Percentiles rank a stretch among this genome's conserved stretches.
Conservation (phyloP, 1,140 invertebrate genomes). For the Steinernema khuongi region DNA sequence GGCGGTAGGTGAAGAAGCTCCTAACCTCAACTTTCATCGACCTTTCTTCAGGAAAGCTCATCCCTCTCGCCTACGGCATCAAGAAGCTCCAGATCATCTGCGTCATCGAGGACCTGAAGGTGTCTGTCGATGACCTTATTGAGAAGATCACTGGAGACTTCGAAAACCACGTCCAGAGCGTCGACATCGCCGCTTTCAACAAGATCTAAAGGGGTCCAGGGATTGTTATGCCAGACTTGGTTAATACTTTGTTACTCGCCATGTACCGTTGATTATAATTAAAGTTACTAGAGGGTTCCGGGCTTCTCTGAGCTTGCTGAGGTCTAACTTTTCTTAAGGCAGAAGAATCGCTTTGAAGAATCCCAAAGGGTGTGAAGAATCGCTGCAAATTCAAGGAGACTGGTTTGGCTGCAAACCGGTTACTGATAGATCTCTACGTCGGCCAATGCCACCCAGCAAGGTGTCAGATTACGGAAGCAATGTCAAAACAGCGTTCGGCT, state of each 20-base stretch:
- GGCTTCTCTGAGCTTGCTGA: neutral
- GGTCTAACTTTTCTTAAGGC: no score
- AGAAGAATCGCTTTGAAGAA: no score
- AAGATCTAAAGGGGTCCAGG: constrained; percentile 31
- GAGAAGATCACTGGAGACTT: constrained; percentile 38
- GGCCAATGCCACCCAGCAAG: no score
- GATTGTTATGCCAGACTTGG: neutral
- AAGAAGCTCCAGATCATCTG: constrained; percentile 74
- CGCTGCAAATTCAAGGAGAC: no score
- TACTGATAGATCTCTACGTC: no score
- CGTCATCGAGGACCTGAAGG: constrained; percentile 40
- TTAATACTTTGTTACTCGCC: constrained; percentile 5
- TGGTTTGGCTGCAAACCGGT: no score
- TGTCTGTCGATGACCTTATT: constrained; percentile 40
- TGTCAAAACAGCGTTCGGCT: no score
- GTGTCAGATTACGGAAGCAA: no score
- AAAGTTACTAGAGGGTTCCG: neutral
- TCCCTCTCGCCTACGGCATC: constrained; percentile 87
- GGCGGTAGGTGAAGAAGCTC: constrained; percentile 34
- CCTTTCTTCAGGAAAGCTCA: constrained; percentile 69
- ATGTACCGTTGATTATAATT: no score
- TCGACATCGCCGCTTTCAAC: constrained; percentile 41
- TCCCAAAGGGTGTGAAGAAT: no score
- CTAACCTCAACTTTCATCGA: neutral
- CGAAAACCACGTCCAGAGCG: constrained; percentile 36